phyloP scores from a whole-genome alignment of 2,113 vertebrate species.

The Pholis gunnellus region DNA sequence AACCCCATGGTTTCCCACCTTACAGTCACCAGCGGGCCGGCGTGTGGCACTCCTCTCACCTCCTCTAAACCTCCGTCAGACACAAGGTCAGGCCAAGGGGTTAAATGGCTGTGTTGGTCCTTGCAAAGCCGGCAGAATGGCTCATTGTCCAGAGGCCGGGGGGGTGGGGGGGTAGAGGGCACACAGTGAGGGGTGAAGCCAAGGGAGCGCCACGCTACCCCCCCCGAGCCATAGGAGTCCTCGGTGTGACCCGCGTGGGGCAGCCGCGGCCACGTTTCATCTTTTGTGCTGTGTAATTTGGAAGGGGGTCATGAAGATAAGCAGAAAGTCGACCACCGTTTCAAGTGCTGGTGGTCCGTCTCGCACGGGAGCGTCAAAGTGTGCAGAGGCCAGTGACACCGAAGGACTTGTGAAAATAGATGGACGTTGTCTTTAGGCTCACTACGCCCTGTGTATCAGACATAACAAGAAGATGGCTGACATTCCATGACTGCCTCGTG shows the following conservation, averaged over 20 bases:
- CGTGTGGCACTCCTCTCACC: slow-evolving; percentile 66
- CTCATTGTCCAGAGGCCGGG: slow-evolving; percentile 73
- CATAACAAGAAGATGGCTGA: slow-evolving; percentile 73
- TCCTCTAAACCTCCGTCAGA: slow-evolving; percentile 60
- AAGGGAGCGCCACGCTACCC: slow-evolving; percentile 26
- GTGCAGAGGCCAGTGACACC: slow-evolving; percentile 62
- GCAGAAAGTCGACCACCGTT: slow-evolving; percentile 67
- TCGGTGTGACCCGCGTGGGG: slow-evolving; percentile 56
- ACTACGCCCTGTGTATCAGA: slow-evolving; percentile 65
- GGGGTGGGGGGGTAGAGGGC: slow-evolving; percentile 54
- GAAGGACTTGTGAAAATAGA: slow-evolving; percentile 74
- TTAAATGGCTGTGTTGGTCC: slow-evolving; percentile 76
- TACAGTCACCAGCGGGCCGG: slow-evolving; percentile 33
- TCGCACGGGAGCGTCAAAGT: slow-evolving; percentile 26
- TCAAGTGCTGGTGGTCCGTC: slow-evolving; percentile 72
- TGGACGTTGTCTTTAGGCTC: slow-evolving; percentile 64
- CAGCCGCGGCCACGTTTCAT: slow-evolving; percentile 68
- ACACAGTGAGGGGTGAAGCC: slow-evolving; percentile 65
- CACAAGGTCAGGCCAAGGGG: slow-evolving; percentile 74
- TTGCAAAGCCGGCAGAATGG: slow-evolving; percentile 68
- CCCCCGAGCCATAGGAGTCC: slow-evolving; percentile 73
- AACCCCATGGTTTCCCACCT: slow-evolving; percentile 43
- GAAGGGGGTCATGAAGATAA: slow-evolving; percentile 71
- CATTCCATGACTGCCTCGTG: slow-evolving; percentile 66
- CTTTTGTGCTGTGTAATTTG: slow-evolving; percentile 72